Evolutionary conservation across 2,113 vertebrate species (phyloP), one percentile per base, ranked within the genome.

Genomic region (human): DNA sequence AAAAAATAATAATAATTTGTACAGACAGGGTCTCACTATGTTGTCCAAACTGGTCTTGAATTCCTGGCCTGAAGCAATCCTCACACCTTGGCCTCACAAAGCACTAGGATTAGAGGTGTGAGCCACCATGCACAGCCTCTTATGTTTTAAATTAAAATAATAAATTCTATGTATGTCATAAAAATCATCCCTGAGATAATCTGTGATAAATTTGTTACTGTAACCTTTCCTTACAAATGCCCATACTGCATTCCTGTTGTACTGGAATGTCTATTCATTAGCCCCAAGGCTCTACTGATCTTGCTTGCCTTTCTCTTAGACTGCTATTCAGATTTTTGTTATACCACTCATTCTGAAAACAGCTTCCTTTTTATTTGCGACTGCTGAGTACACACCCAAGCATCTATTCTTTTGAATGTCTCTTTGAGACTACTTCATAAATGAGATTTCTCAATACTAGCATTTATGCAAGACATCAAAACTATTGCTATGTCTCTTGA

Each of bases 371-470:
- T 61, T 88, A 68, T 75, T 75, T 94, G 78, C 83, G 38, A 82
- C 22, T 35, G 8, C 38, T 35, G 8, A 43, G 64, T 20, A 89
- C 22, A 96, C 50, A 76, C 30, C 86, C 94, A 93, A 66, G 32
- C 43, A 38, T 91, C 82, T 9, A 30, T 38, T 50, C 57, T 40
- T 92, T 16, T 57, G 40, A 91, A 64, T 84, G 57, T 84, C 81
- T 92, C 73, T 93, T 84, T 92, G 43, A 96, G 23, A 95, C 50
- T 78, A 90, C 35, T 76, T 87, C 55, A 91, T 50, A 95, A 94
- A 94, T 27, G 14, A 95, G 64, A 89, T 68, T 84, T 81, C 50
- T 93, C 93, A 96, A 85, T 85, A 48, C n/a, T 48, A 43, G 35
- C 45, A 84, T 91, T 93, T 48, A 93, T 68, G 23, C 9, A 57